Base-by-base conservation (phyloP, 2,797 vertebrate genomes). In the Poecilia gillii region DNA sequence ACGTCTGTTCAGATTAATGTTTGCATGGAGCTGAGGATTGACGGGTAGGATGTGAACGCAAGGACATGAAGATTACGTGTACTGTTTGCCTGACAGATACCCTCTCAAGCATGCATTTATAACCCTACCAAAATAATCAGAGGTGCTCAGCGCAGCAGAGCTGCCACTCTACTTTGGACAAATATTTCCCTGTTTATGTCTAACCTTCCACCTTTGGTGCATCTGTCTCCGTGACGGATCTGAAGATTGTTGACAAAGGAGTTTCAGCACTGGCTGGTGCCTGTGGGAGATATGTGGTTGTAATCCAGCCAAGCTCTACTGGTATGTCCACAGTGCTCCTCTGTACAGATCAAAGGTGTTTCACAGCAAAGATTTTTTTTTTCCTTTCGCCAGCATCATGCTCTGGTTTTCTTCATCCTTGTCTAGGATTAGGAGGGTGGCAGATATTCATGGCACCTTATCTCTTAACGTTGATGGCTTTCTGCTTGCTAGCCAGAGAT, bases 311-410 rank as follows among this genome's bases (percentile, higher is more conserved):
- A 82, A 81, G 82, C 89, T 91, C 79, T 70, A 75, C 88, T 85
- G 88, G 88, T 89, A 88, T 90, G 93, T 90, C 89, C 87, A 87
- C 51, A 39, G 83, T 77, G 73, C 85, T 76, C 72, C 72, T 81
- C 82, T 81, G 83, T 91, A 85, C 84, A 91, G 93, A 94, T 95
- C 94, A 95, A 94, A 93, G 89, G 89, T 93, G 84, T 93, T 90
- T 80, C 87, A 84, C 88, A 66, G 89, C 82, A 71, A 83, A 87
- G 82, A 81, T 25, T 83, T 81, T 89, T 41, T 41, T 41, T 90
- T 87, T 85, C 81, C 81, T 84, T 78, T 79, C 74, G 81, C 83
- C 84, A 88, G 88, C 90, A 88, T 87, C 87, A 72, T 84, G 75
- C 84, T 80, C 84, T 64, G 76, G 80, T 84, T 88, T 83, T 87